A percentile compares a stretch with the other conserved stretches of the same genome.
Conservation (phyloP, 2,113 vertebrate genomes). For the Elephantulus edwardii region DNA sequence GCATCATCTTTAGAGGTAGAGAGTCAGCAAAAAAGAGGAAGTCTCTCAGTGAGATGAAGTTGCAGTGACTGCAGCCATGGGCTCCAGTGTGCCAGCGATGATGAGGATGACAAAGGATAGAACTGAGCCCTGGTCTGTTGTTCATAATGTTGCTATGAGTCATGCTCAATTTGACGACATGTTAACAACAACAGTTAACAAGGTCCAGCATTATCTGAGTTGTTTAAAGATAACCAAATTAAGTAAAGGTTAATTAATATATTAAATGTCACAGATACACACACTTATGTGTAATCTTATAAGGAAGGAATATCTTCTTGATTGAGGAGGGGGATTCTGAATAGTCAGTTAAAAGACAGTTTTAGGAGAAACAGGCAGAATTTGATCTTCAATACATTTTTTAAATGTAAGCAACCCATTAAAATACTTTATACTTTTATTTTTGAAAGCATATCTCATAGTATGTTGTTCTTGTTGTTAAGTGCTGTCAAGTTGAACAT, state of each 20-base stretch:
- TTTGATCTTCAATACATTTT: neutral
- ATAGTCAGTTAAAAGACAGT: neutral
- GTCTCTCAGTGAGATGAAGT: too few species aligned
- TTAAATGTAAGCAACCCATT: neutral
- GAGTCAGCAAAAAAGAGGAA: too few species aligned
- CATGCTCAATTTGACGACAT: too few species aligned
- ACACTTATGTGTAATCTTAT: neutral
- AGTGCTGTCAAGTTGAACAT: too few species aligned
- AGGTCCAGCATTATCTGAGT: neutral
- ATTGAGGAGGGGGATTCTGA: neutral
- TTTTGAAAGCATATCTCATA: neutral
- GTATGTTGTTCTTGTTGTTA: neutral
- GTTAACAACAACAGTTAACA: too few species aligned
- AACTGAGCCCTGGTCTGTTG: too few species aligned
- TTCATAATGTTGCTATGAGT: too few species aligned
- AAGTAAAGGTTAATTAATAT: neutral
- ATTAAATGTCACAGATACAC: neutral
- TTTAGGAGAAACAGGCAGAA: neutral
- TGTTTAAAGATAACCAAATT: neutral
- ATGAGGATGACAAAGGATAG: too few species aligned
- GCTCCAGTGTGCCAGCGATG: too few species aligned
- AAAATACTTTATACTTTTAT: neutral
- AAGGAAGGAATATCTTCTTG: neutral
- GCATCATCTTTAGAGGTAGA: too few species aligned
- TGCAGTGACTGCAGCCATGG: too few species aligned